Percentiles rank a stretch among this genome's conserved stretches.
phyloP scores from a whole-genome alignment of 2,888 invertebrate species.

The Callosobruchus maculatus region DNA sequence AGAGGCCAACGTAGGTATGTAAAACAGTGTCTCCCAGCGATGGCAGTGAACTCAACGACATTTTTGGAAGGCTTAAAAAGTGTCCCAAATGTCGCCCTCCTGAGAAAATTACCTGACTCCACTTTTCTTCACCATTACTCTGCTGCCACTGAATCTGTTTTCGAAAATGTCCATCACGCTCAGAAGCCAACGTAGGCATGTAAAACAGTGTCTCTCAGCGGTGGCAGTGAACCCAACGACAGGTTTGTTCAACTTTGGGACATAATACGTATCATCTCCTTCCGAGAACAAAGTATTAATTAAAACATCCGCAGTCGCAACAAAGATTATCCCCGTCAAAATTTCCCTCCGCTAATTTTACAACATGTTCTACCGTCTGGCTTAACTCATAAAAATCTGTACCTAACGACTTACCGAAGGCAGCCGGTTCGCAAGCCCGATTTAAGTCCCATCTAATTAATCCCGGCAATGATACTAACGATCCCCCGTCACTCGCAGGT shows the following conservation, averaged over 20 bases:
- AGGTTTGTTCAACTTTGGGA: background rate
- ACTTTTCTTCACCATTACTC: too few species aligned
- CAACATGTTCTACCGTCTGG: background rate
- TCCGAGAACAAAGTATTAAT: background rate
- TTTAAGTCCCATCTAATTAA: background rate
- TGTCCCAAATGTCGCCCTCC: too few species aligned
- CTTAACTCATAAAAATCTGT: background rate
- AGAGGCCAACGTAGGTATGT: too few species aligned
- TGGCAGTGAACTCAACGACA: too few species aligned
- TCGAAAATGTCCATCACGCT: too few species aligned
- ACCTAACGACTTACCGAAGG: background rate
- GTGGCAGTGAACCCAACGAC: background rate
- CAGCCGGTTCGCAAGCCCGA: background rate
- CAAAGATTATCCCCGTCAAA: background rate
- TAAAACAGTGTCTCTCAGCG: too few species aligned
- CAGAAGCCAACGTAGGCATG: too few species aligned
- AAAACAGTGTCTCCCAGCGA: too few species aligned
- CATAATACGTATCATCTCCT: background rate
- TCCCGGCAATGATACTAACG: background rate
- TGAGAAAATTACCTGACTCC: too few species aligned
- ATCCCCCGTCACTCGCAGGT: background rate
- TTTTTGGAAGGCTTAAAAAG: too few species aligned
- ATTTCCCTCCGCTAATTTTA: background rate
- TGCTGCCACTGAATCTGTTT: too few species aligned
- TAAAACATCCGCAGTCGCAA: background rate